A percentile compares a stretch with the other conserved stretches of the same genome.
Conservation (phyloP, 2,797 vertebrate species). For the Danio choprae region DNA sequence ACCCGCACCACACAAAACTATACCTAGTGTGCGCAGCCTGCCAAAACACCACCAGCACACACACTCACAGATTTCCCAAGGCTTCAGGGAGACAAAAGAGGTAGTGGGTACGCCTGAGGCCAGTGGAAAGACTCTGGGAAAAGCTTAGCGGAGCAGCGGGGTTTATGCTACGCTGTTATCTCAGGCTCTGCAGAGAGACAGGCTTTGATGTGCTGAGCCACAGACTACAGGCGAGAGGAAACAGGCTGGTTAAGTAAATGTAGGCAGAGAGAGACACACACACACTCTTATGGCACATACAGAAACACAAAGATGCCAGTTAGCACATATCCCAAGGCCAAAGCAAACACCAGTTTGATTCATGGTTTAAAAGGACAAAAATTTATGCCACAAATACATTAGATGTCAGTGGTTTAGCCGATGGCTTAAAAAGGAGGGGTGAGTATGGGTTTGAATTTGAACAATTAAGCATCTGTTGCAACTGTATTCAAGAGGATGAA, state of each 20-base stretch:
- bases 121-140: slow-evolving; percentile 53
- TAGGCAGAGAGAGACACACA: slow-evolving; percentile 55
- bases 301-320: slow-evolving; percentile 39
- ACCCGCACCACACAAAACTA: slow-evolving; percentile 39
- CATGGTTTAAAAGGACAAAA: slow-evolving; percentile 3
- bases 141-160: slow-evolving; percentile 62
- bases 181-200: slow-evolving; percentile 70
- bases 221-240: slow-evolving; percentile 61
- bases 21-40: slow-evolving; percentile 23
- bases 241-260: slow-evolving; percentile 56
- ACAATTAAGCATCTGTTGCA: slow-evolving; percentile 4
- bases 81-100: slow-evolving; percentile 39
- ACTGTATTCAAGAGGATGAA: not conserved
- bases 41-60: slow-evolving; percentile 7
- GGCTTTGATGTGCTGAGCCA: slow-evolving; percentile 74
- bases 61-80: slow-evolving; percentile 27
- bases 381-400: not conserved
- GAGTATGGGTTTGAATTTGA: not conserved
- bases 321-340: slow-evolving; percentile 26
- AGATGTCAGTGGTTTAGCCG: not conserved
- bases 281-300: slow-evolving; percentile 49
- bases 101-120: slow-evolving; percentile 41
- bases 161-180: slow-evolving; percentile 69
- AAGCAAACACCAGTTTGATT: slow-evolving; percentile 23
- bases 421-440: not conserved